Evolutionary conservation across 2,113 vertebrate species (phyloP), one percentile per base, ranked within the genome.

Genomic region (Gadus chalcogrammus): DNA sequence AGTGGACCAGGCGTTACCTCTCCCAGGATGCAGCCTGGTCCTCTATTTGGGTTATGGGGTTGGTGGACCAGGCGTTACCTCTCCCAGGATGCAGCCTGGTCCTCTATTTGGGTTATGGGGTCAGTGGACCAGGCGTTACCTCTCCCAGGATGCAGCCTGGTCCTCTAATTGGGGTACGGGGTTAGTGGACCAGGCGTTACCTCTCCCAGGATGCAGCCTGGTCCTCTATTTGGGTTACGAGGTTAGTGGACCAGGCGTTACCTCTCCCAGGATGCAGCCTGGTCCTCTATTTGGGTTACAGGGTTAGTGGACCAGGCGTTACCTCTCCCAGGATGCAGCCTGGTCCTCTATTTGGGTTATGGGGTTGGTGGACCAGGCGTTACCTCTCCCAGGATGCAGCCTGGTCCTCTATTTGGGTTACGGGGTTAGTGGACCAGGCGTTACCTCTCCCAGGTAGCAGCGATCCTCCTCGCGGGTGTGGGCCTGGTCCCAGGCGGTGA

Each of bases 401-500:
- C 93, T 98, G 96, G 83, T 99, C 97, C 22, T 56, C 15, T 55
- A 16, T 56, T 15, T 68, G 66, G 56, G 66, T 68, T 58, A 27
- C 42, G 55, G 31, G 8, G 48, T 17, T 70, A 48, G 42, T 48
- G 42, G 2, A 48, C 20, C 0, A 1, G 1, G 3, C 48, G 0
- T 12, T 67, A 98, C 97, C 95, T 99, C 96, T 88, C 97, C 97
- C 83, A 99, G 92, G 90, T 98, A 98, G 91, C 96, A 95, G 88
- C 95, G 98, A 90, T 97, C 97, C 90, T 99, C 97, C 77, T 99
- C 97, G 68, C 93, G 90, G 83, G 96, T 95, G 56, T 95, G 86
- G 48, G 95, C 95, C 93, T 99, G 96, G 83, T 99, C 97, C 97
- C 97, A 98, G 65, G 98, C 92, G 0, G 96, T 98, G 74, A 99